Evolutionary conservation across 2,888 invertebrate genomes (phyloP), one percentile per base, ranked within the genome.

Genomic region (Anaspis maculata): DNA sequence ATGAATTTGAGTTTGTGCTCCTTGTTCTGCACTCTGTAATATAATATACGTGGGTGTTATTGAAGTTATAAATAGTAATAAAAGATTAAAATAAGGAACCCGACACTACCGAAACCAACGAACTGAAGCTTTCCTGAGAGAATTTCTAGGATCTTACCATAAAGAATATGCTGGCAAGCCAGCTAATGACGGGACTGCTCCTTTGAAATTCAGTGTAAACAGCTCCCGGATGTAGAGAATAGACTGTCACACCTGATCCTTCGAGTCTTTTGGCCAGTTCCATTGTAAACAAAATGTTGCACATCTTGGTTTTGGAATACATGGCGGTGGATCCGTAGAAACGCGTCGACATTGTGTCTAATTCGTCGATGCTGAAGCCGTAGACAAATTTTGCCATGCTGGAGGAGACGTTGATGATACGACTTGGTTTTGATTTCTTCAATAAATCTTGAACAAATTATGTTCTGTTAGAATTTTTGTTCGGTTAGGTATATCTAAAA

Each of bases 371-470:
- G 40, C 1, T 10, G 4, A 24, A 24, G 12, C 24, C 10, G 10
- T 37, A 45, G n/a, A n/a, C n/a, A 10, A 34, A 30, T 15, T 39
- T 41, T 1, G 49, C 52, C 24, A 41, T 21, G 1, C 38, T 9
- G 9, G 57, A 56, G 2, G 57, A 44, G 1, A 57, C 52, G 26
- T 51, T 57, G 6, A 57, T 41, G 29, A 57, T 51, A 29, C 54
- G 38, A 24, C 50, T 49, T n/a, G 48, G 45, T 13, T 45, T 41
- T 10, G 54, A 45, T 42, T 52, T 52, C 30, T 51, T 58, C 26
- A 77, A 57, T 52, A 76, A 73, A 34, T 69, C 72, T 33, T 4
- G 5, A 9, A 19, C 5, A 6, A 6, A 19, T 19, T n/a, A n/a
- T n/a, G n/a, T n/a, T n/a, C n/a, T n/a, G n/a, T n/a, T n/a, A n/a